Base-by-base conservation (phyloP, 1,140 invertebrate genomes). In the Pachyrhynchus sulphureomaculatus region DNA sequence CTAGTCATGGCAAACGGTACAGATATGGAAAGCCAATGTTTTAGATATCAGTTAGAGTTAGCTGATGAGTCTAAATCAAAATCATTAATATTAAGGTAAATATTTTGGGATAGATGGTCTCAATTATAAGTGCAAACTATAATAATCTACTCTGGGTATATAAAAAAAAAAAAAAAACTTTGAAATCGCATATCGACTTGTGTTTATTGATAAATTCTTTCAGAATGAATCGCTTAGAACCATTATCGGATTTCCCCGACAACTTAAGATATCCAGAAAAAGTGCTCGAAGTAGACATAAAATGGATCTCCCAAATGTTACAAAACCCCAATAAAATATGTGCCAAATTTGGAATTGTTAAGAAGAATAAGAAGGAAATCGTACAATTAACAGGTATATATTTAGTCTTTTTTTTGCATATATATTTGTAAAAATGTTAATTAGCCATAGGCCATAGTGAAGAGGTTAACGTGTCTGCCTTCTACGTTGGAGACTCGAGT, bases 331-430 rank as follows among this genome's bases (percentile, higher is more conserved):
- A 49, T 4, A 26, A 51, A 6, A n/a, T 63, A 1, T 42, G 29
- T 32, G 51, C 44, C 2, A 60, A 55, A 33, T 54, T 67, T 45
- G 58, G 62, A 33, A 57, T 67, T 26, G 56, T 56, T 12, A 64
- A 57, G 39, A 64, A 67, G 47, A 20, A 37, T 21, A 67, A 64
- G 21, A 67, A 61, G 12, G 57, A 67, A 17, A 57, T 67, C 10
- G 24, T 32, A 8, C 53, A 57, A 17, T 57, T 65, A 26, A 52
- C 20, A 1, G 58, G 49, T 17, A n/a, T n/a, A n/a, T n/a, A n/a
- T n/a, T n/a, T n/a, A n/a, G n/a, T n/a, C n/a, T n/a, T n/a, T n/a
- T n/a, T n/a, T n/a, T n/a, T n/a, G n/a, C n/a, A n/a, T n/a, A n/a
- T n/a, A n/a, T n/a, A n/a, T n/a, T n/a, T n/a, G n/a, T n/a, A n/a